A percentile compares a stretch with the other conserved stretches of the same genome.
Conservation (phyloP, 1,140 invertebrate species). For the Rhyzopertha dominica region DNA sequence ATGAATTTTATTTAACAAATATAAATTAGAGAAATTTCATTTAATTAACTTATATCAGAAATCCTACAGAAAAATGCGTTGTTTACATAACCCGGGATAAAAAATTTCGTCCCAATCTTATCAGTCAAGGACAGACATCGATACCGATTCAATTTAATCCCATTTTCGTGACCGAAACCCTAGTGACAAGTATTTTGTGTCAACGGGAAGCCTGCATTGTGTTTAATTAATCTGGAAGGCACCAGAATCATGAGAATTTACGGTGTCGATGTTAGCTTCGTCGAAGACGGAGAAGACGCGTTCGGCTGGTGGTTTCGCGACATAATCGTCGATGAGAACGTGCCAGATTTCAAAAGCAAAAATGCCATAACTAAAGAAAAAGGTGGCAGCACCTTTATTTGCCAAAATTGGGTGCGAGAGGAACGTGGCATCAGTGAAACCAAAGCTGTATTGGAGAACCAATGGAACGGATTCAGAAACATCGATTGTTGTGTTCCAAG, state of each 20-base stretch:
- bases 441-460: not conserved
- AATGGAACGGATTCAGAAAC: constrained; percentile 1
- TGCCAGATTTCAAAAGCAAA: constrained; percentile 2
- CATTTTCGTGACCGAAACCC: too few species aligned
- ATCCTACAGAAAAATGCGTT: too few species aligned
- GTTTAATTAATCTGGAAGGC: too few species aligned
- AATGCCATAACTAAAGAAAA: constrained; percentile 12
- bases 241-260: constrained; percentile 28
- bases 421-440: not conserved
- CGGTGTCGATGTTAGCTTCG: constrained; percentile 25
- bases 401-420: not conserved
- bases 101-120: too few species aligned
- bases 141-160: too few species aligned
- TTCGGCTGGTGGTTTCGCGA: constrained; percentile 33
- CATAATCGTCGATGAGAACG: constrained; percentile 22
- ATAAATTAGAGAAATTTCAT: too few species aligned
- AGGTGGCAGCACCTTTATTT: not conserved
- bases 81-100: too few species aligned
- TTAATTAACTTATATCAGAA: too few species aligned
- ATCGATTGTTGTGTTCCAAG: constrained; percentile 15
- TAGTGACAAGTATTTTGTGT: too few species aligned
- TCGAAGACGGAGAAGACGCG: constrained; percentile 22
- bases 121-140: too few species aligned
- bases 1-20: too few species aligned
- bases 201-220: too few species aligned